A percentile compares a stretch with the other conserved stretches of the same genome.
Conservation (phyloP, 2,888 invertebrate genomes). For the Caenorhabditis plicata region DNA sequence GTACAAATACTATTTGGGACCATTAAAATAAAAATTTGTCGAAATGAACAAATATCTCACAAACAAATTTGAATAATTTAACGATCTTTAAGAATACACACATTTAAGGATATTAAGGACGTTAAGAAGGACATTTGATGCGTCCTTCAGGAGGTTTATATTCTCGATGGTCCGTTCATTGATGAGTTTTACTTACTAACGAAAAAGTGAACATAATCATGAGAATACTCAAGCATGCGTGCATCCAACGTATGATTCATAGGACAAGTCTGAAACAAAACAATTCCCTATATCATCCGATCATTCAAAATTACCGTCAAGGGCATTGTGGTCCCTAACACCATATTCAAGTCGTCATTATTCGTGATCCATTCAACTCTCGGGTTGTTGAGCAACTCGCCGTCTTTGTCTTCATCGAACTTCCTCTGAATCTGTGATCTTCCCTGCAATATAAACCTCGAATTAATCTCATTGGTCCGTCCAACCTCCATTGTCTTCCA, state of each 20-base stretch:
- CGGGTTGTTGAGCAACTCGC: constrained; percentile 52
- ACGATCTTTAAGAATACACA: no score
- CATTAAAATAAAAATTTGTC: no score
- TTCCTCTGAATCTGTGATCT: constrained; percentile 32
- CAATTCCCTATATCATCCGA: not conserved
- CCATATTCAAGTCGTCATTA: constrained; percentile 37
- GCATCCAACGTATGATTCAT: constrained; percentile 53
- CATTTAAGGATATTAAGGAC: no score
- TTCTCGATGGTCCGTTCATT: no score
- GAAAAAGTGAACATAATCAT: constrained; percentile 63
- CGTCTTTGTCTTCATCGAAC: constrained; percentile 40
- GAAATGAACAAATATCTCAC: no score
- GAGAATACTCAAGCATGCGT: constrained; percentile 60
- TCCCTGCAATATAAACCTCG: constrained; percentile 8
- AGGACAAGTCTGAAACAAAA: constrained; percentile 42
- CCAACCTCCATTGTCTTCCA: constrained; percentile 63
- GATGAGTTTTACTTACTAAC: constrained; percentile 35
- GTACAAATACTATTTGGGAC: no score
- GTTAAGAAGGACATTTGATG: no score
- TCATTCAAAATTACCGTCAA: constrained; percentile 14
- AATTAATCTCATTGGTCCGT: not conserved
- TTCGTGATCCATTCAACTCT: constrained; percentile 50
- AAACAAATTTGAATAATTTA: no score
- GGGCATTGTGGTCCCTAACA: constrained; percentile 39
- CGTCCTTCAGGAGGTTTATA: no score